A percentile compares a stretch with the other conserved stretches of the same genome.
Conservation (phyloP, 2,797 vertebrate genomes). For the Bradypodion pumilum region DNA sequence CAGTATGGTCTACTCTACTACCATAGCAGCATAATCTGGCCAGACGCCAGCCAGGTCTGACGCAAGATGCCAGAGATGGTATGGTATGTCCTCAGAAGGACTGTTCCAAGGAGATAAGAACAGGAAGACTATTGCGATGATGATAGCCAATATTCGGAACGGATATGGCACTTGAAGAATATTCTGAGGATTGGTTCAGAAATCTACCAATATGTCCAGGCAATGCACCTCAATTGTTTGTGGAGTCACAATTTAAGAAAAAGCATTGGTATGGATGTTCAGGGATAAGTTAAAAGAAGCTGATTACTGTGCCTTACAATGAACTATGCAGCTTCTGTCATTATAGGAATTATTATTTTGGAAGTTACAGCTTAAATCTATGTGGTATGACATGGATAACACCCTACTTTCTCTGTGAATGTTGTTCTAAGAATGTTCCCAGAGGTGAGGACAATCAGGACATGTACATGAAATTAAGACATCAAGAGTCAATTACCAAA, state of each 20-base stretch:
- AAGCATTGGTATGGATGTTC: background rate
- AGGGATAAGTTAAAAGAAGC: background rate
- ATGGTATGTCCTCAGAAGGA: too few species aligned
- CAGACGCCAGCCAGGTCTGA: too few species aligned
- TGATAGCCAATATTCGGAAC: too few species aligned
- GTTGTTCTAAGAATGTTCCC: background rate
- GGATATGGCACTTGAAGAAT: too few species aligned
- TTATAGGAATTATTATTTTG: background rate
- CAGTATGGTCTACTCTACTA: too few species aligned
- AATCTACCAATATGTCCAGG: background rate
- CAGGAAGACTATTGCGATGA: too few species aligned
- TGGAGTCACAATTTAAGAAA: background rate
- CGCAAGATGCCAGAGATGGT: too few species aligned
- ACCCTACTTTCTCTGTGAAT: background rate
- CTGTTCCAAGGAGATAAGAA: too few species aligned
- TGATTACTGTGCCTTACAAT: background rate
- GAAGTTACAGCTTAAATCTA: background rate
- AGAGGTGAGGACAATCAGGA: background rate
- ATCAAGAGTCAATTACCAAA: background rate
- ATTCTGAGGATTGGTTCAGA: conserved; percentile 4
- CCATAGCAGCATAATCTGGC: too few species aligned
- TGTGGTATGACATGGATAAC: background rate
- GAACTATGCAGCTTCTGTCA: background rate
- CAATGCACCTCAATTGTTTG: background rate
- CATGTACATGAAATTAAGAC: background rate